Conservation (phyloP, 2,113 vertebrate species). For the Ageneiosus marmoratus region DNA sequence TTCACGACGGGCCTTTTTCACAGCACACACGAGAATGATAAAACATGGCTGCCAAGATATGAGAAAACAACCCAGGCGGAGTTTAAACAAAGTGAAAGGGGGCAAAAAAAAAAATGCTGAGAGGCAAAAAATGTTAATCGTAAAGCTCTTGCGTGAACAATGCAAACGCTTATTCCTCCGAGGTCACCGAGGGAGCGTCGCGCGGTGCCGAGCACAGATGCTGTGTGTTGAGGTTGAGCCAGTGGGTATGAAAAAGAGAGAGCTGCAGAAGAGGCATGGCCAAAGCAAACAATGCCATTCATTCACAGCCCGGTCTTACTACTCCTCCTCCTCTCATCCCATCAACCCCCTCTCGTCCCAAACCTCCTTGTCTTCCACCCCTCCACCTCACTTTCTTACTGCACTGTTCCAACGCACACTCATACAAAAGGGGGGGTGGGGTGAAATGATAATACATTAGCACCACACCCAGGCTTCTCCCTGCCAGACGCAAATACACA, state of each 20-base stretch:
- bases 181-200: slow-evolving; percentile 40
- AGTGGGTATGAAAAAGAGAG: slow-evolving; percentile 56
- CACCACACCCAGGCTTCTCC: slow-evolving; percentile 71
- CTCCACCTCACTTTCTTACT: slow-evolving; percentile 57
- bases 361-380: slow-evolving; percentile 54
- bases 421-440: slow-evolving; percentile 66
- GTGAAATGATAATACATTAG: slow-evolving; percentile 76
- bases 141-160: slow-evolving; percentile 37
- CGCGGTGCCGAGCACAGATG: slow-evolving; percentile 46
- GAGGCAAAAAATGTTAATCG: slow-evolving; percentile 23
- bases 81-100: not conserved
- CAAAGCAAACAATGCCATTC: slow-evolving; percentile 76
- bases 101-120: not conserved
- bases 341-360: slow-evolving; percentile 50
- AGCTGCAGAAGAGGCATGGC: slow-evolving; percentile 69
- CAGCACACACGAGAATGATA: not conserved
- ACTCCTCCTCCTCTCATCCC: slow-evolving; percentile 52
- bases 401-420: slow-evolving; percentile 41
- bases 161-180: slow-evolving; percentile 42
- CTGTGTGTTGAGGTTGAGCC: slow-evolving; percentile 48
- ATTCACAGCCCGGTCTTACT: slow-evolving; percentile 77
- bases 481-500: slow-evolving; percentile 68
- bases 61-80: not conserved
- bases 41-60: not conserved
- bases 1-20: slow-evolving; percentile 53